Base-by-base conservation (phyloP, 2,113 vertebrate genomes). In the Azemiops feae region DNA sequence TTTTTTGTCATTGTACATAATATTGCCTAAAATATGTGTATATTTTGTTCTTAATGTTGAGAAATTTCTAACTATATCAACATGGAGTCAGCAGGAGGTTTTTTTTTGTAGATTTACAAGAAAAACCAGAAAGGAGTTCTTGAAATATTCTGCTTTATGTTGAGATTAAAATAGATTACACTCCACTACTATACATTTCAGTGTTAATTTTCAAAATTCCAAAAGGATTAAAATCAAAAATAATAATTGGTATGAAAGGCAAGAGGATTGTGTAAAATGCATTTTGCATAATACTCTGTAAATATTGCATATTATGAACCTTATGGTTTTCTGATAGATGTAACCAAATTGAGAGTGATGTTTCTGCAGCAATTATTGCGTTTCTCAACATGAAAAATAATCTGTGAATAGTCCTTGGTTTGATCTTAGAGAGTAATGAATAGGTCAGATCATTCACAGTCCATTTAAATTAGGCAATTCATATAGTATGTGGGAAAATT, bases 1-100 rank as follows among this genome's bases (percentile, higher is more conserved):
- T 20, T 2, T 47, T 69, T 69, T 69, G 30, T 69, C 14, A 1
- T 74, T 89, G 85, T 16, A 1, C 1, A 0, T 43, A 12, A 2
- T 0, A 0, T 20, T 87, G n/a, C 87, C 85, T 55, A 12, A 43
- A 43, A 30, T 3, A 0, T 3, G 11, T 4, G 25, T 60, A 0
- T 0, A 27, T 8, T 12, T 54, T 90, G 81, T 94, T 94, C 91
- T 18, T 58, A 4, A 0, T 8, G 5, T 54, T 0, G 0, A 25
- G 39, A 53, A 25, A 25, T 55, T 30, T 3, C 10, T 25, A 89
- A 30, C 16, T 60, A 18, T 43, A 85, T 12, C 30, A 89, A 81
- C 0, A 50, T 14, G 47, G 74, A 25, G 45, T 14, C 52, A 89
- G 6, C 2, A 20, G 39, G 22, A 50, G 54, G 3, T 20, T 9